Evolutionary conservation across 2,888 invertebrate species (phyloP).

Genomic region (Dascillus cervinus): DNA sequence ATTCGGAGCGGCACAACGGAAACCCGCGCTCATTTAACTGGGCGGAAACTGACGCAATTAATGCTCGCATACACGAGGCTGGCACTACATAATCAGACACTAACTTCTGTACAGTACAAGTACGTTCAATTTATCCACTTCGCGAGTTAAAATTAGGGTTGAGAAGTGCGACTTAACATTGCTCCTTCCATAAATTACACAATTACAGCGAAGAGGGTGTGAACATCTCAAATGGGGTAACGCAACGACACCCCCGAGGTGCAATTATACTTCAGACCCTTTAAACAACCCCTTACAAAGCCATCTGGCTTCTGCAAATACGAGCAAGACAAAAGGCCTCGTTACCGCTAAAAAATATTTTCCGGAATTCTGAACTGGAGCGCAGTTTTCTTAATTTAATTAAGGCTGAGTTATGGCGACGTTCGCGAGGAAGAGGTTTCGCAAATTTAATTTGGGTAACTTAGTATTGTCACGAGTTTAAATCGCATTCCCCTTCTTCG

Average conservation of each 20-base stretch:
- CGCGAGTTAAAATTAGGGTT: slow-evolving; percentile 27
- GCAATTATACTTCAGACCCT: slow-evolving; percentile 35
- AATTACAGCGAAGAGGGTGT: slow-evolving; percentile 18
- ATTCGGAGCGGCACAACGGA: too few relatives aligned
- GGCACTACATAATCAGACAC: too few relatives aligned
- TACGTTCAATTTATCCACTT: slow-evolving; percentile 12
- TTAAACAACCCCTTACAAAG: slow-evolving; percentile 31
- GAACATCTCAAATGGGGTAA: slow-evolving; percentile 27
- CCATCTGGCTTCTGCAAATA: slow-evolving; percentile 33
- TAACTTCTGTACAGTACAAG: too few relatives aligned
- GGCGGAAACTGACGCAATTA: too few relatives aligned
- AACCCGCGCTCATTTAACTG: too few relatives aligned
- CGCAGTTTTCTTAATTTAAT: slow-evolving; percentile 20
- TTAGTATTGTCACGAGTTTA: slow-evolving; percentile 15
- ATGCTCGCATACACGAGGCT: too few relatives aligned
- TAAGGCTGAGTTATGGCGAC: slow-evolving; percentile 14
- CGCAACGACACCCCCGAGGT: slow-evolving; percentile 34
- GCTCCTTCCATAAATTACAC: slow-evolving; percentile 36
- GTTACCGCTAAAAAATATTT: slow-evolving; percentile 36
- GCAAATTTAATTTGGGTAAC: slow-evolving; percentile 16
- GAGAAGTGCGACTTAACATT: slow-evolving; percentile 24
- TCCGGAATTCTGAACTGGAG: slow-evolving; percentile 23
- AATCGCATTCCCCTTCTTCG: slow-evolving; percentile 7
- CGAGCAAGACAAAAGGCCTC: slow-evolving; percentile 35
- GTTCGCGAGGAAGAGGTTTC: slow-evolving; percentile 2